Evolutionary conservation across 37 sponge, comb jelly and placozoan genomes (phyloP).

Genomic region (Agelas oroides): DNA sequence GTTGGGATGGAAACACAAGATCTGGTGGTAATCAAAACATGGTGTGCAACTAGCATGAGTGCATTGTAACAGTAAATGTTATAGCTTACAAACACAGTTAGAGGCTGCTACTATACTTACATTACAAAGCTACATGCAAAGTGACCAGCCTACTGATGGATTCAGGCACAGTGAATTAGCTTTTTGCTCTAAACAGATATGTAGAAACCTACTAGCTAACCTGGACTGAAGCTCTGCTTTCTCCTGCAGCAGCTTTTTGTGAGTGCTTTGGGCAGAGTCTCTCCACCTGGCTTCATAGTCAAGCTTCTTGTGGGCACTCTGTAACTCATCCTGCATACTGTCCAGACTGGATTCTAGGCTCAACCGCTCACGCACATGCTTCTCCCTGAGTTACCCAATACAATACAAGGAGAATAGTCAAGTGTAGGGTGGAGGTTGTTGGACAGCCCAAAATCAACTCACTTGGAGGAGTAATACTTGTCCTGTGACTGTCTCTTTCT

Average conservation of each 20-base stretch:
- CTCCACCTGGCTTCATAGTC: constrained; percentile 50
- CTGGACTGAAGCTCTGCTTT: constrained; percentile 38
- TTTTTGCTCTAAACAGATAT: too few relatives aligned
- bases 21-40: too few relatives aligned
- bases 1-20: too few relatives aligned
- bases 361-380: constrained; percentile 27
- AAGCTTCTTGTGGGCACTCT: constrained; percentile 30
- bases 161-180: too few relatives aligned
- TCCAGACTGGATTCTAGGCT: constrained; percentile 34
- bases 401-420: not conserved
- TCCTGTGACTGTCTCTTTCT: constrained; percentile 19
- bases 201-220: constrained; percentile 11
- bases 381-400: constrained; percentile 42
- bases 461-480: constrained; percentile 34
- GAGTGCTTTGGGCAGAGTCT: constrained; percentile 12
- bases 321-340: constrained; percentile 17
- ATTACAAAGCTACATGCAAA: too few relatives aligned
- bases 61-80: too few relatives aligned
- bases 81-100: too few relatives aligned
- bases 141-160: too few relatives aligned
- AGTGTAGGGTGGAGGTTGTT: not conserved
- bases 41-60: too few relatives aligned
- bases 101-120: too few relatives aligned
- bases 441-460: not conserved
- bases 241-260: constrained; percentile 49